Percentiles rank a stretch among this genome's conserved stretches.
phyloP scores from a whole-genome alignment of 2,113 vertebrate genomes.

The Megaceryle torquata region DNA sequence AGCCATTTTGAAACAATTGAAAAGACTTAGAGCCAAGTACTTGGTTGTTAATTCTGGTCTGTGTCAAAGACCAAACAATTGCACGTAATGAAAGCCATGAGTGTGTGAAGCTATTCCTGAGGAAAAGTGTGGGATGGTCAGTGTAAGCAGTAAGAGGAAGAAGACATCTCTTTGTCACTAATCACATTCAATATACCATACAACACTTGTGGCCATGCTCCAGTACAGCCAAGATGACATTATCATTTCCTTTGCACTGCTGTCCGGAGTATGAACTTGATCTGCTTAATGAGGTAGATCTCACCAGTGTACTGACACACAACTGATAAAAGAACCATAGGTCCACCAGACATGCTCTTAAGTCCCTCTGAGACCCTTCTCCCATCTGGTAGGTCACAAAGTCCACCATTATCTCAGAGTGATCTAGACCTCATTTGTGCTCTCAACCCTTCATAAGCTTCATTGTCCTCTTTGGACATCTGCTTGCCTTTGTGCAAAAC shows the following conservation, averaged over 20 bases:
- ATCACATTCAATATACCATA: no score
- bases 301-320: background rate
- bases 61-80: background rate
- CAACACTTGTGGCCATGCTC: rapidly evolving
- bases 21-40: background rate
- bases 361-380: background rate
- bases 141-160: background rate
- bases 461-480: no score
- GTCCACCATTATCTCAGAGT: background rate
- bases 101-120: background rate
- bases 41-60: background rate
- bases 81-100: background rate
- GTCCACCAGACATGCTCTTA: background rate
- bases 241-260: background rate
- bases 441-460: no score
- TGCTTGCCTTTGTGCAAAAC: background rate
- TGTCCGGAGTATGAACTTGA: rapidly evolving
- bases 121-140: background rate
- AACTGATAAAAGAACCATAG: background rate
- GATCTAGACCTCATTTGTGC: no score
- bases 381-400: background rate
- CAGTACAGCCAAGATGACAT: background rate
- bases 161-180: background rate
- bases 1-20: background rate
- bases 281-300: background rate